Evolutionary conservation across 1,140 invertebrate species (phyloP).

Genomic region (Colletes gigas): DNA sequence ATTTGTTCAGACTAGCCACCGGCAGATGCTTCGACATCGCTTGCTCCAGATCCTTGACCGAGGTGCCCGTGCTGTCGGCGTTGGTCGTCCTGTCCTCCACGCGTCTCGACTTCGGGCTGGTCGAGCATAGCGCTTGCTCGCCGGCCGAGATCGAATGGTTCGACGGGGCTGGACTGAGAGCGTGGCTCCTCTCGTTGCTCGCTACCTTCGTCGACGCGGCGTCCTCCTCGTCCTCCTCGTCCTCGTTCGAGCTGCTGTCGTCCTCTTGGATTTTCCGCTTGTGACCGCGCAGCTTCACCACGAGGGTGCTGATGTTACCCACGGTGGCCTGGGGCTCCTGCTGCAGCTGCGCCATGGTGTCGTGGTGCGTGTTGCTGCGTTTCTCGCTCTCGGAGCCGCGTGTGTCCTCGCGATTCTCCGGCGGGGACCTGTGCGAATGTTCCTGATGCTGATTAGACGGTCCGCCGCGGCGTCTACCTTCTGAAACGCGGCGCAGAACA

Average conservation of each 20-base stretch:
- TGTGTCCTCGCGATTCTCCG: constrained; percentile 82
- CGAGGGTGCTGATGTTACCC: constrained; percentile 64
- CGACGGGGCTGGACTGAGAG: constrained; percentile 84
- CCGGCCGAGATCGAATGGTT: constrained; percentile 76
- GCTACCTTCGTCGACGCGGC: constrained; percentile 60
- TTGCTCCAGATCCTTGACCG: constrained; percentile 95
- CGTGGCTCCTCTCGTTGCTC: constrained; percentile 77
- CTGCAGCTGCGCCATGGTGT: constrained; percentile 80
- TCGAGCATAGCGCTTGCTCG: constrained; percentile 73
- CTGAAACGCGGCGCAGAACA: constrained; percentile 67
- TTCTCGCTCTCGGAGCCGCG: constrained; percentile 82
- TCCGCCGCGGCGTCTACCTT: constrained; percentile 83
- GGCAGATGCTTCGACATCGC: constrained; percentile 98
- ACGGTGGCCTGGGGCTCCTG: constrained; percentile 70
- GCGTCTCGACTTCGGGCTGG: constrained; percentile 79
- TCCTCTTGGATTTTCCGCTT: constrained; percentile 83
- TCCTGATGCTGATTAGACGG: constrained; percentile 82
- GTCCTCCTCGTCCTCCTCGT: constrained; percentile 82
- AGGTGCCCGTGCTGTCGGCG: constrained; percentile 81
- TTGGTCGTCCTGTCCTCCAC: constrained; percentile 77
- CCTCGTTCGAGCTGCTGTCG: constrained; percentile 82
- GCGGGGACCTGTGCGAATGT: constrained; percentile 79
- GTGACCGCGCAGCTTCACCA: constrained; percentile 76
- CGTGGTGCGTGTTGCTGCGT: constrained; percentile 81
- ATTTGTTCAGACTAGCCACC: constrained; percentile 82